Evolutionary conservation across 2,113 vertebrate genomes (phyloP).

Genomic region (Noctilio leporinus): DNA sequence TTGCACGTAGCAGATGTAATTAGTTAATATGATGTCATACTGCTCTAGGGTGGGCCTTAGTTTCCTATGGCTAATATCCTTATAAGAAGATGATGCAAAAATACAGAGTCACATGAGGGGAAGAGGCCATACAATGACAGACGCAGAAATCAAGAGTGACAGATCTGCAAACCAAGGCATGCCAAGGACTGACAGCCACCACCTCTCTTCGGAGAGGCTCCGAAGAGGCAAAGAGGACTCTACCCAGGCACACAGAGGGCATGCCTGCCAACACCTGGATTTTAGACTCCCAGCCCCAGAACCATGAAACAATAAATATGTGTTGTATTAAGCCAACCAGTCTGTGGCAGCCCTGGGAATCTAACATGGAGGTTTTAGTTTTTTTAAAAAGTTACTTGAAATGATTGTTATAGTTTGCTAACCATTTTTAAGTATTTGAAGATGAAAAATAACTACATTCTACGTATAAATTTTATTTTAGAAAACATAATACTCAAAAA

Average conservation of each 20-base stretch:
- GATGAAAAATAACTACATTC: neutral
- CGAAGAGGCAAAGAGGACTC: neutral
- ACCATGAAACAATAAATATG: neutral
- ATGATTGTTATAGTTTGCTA: neutral
- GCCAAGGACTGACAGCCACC: neutral
- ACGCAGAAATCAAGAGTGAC: neutral
- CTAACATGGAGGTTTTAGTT: neutral
- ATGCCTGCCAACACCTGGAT: accelerated
- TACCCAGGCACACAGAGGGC: neutral
- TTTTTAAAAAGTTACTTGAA: neutral
- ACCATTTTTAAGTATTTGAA: conserved; percentile 5
- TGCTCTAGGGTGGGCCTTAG: neutral
- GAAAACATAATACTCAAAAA: neutral
- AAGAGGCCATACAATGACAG: neutral
- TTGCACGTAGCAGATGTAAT: neutral
- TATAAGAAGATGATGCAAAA: neutral
- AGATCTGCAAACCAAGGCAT: no score
- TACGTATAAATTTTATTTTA: neutral
- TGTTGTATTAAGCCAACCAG: neutral
- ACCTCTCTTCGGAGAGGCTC: no score
- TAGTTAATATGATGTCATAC: neutral
- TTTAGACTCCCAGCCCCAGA: neutral
- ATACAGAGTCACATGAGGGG: neutral
- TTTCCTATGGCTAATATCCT: neutral
- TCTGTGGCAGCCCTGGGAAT: neutral